phyloP scores from a whole-genome alignment of 1,140 invertebrate genomes.

The Tetramorium alpestre region DNA sequence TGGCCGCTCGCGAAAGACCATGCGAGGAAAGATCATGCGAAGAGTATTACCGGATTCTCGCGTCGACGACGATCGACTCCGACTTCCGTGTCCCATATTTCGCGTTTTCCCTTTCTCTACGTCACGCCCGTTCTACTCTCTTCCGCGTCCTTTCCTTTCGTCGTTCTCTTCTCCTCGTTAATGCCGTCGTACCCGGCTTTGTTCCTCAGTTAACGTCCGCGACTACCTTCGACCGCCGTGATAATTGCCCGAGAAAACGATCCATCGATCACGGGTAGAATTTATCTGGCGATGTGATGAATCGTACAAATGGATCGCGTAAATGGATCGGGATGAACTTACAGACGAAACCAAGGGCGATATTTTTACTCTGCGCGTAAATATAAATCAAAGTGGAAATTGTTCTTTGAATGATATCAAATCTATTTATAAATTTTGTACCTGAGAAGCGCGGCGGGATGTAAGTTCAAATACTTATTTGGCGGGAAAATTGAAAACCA shows the following conservation, averaged over 20 bases:
- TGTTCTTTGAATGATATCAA: neutral
- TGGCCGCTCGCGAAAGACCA: neutral
- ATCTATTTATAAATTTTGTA: neutral
- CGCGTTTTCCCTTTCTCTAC: neutral
- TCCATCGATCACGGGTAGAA: slow-evolving; percentile 56
- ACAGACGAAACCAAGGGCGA: neutral
- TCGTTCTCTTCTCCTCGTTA: slow-evolving; percentile 50
- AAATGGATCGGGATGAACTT: neutral
- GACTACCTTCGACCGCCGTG: slow-evolving; percentile 68
- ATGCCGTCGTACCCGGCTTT: slow-evolving; percentile 69
- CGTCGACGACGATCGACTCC: neutral
- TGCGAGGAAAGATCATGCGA: neutral
- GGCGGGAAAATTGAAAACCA: neutral
- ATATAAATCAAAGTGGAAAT: slow-evolving; percentile 1
- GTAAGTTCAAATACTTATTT: neutral
- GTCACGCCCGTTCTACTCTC: neutral
- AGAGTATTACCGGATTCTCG: neutral
- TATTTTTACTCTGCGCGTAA: slow-evolving; percentile 2
- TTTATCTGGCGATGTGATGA: slow-evolving; percentile 29
- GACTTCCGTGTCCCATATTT: slow-evolving; percentile 24
- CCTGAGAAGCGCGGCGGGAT: neutral
- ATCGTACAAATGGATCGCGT: slow-evolving; percentile 18
- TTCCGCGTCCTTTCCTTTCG: neutral
- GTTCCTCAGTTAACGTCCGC: slow-evolving; percentile 69
- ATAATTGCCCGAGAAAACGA: slow-evolving; percentile 70